A percentile compares a stretch with the other conserved stretches of the same genome.
These are phyloP conservation scores for Andrena bicolor DNA, from an alignment of 2,888 invertebrate genomes.

Conservation along the genomic window DNA sequence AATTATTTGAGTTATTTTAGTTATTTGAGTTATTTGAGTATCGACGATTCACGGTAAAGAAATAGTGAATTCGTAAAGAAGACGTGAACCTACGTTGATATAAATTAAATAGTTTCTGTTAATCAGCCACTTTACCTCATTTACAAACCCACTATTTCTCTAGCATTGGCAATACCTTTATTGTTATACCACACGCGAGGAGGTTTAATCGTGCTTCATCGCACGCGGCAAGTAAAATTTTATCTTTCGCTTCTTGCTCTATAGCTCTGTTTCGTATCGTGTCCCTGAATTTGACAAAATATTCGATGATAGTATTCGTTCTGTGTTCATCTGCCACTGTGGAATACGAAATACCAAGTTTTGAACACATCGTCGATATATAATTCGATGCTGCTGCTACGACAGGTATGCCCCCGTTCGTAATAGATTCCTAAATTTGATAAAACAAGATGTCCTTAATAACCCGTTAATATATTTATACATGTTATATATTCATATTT, in stretches of 20 bases:
- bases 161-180: slow-evolving; percentile 86
- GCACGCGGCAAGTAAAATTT: slow-evolving; percentile 88
- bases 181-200: slow-evolving; percentile 87
- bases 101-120: too few species aligned
- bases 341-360: slow-evolving; percentile 82
- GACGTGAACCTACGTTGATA: too few species aligned
- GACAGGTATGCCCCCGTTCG: slow-evolving; percentile 82
- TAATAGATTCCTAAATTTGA: slow-evolving; percentile 18
- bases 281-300: slow-evolving; percentile 88
- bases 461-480: not conserved
- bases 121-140: too few species aligned
- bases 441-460: slow-evolving; percentile 2
- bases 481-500: slow-evolving; percentile 33
- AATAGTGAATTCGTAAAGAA: too few species aligned
- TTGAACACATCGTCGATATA: slow-evolving; percentile 81
- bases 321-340: slow-evolving; percentile 71
- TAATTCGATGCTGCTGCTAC: slow-evolving; percentile 88
- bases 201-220: slow-evolving; percentile 89
- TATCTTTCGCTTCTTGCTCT: slow-evolving; percentile 85
- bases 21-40: slow-evolving; percentile 9
- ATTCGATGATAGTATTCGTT: slow-evolving; percentile 87
- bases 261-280: slow-evolving; percentile 88
- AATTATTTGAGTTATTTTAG: slow-evolving; percentile 12
- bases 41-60: too few species aligned
- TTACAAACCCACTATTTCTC: too few species aligned